Conservation (phyloP, 2,888 invertebrate genomes). For the Hyles lineata region DNA sequence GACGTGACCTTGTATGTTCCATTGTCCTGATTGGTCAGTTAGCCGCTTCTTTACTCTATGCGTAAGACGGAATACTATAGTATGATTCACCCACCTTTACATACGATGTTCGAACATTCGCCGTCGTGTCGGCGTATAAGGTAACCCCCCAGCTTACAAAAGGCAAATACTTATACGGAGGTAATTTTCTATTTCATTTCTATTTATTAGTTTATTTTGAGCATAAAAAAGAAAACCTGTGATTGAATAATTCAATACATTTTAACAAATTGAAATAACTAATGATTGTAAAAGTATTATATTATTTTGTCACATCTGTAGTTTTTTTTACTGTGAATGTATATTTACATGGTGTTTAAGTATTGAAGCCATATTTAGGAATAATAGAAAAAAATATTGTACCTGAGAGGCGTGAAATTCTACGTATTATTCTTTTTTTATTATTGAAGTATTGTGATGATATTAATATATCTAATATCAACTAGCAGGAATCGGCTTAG, state of each 20-base stretch:
- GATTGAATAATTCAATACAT: background rate
- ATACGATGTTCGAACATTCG: no score
- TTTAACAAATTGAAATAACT: background rate
- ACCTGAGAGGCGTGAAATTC: slow-evolving; percentile 14
- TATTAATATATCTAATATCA: background rate
- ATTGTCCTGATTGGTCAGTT: no score
- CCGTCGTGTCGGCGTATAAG: no score
- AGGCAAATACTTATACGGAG: slow-evolving; percentile 3
- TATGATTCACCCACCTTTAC: no score
- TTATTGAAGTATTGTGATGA: background rate
- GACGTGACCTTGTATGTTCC: no score
- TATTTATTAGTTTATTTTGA: background rate
- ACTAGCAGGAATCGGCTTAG: no score
- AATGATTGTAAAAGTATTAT: background rate
- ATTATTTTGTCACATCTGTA: slow-evolving; percentile 4
- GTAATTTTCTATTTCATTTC: background rate
- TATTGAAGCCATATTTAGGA: slow-evolving; percentile 16
- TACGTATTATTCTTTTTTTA: background rate
- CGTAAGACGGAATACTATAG: no score
- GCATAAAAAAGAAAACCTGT: background rate
- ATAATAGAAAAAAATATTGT: background rate
- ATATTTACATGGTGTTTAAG: background rate
- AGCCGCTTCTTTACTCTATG: no score
- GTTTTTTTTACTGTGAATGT: background rate
- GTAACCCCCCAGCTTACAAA: background rate